A percentile compares a stretch with the other conserved stretches of the same genome.
These are phyloP conservation scores for Cacatua alba DNA, from an alignment of 2,113 vertebrate species.

Conservation along the genomic window DNA sequence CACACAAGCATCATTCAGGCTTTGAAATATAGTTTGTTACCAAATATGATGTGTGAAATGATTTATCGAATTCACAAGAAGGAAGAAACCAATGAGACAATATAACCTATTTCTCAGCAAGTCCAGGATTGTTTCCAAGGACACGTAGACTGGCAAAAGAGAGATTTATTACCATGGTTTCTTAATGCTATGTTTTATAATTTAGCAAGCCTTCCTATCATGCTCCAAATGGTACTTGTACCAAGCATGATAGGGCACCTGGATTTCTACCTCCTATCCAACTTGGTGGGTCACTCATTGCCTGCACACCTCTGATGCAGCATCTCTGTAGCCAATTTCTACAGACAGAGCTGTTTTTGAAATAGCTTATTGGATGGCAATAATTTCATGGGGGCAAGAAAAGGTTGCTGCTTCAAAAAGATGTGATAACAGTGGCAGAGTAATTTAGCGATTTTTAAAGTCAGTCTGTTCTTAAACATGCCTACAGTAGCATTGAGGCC, in stretches of 20 bases:
- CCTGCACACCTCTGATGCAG: background rate
- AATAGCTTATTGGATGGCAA: background rate
- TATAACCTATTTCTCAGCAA: background rate
- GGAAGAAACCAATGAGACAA: background rate
- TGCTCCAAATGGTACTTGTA: background rate
- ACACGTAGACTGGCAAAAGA: background rate
- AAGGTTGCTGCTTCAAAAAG: background rate
- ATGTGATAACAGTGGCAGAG: background rate
- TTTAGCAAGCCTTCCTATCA: background rate
- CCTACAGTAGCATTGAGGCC: background rate
- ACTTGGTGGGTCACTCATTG: fast-evolving
- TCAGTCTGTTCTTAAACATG: background rate
- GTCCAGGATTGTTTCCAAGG: background rate
- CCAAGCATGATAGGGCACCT: background rate
- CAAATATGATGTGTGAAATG: background rate
- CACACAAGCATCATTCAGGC: background rate
- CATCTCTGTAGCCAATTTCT: background rate
- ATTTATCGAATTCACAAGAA: constrained; percentile 12
- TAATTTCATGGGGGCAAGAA: background rate
- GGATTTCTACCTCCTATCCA: background rate
- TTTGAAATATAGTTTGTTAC: background rate
- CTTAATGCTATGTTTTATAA: background rate
- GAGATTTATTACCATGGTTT: constrained; percentile 9
- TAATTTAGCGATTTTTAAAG: background rate
- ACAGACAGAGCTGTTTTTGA: background rate